Percentiles rank a stretch among this genome's conserved stretches.
Conservation (phyloP, 1,140 invertebrate genomes). For the Neodiprion virginianus region DNA sequence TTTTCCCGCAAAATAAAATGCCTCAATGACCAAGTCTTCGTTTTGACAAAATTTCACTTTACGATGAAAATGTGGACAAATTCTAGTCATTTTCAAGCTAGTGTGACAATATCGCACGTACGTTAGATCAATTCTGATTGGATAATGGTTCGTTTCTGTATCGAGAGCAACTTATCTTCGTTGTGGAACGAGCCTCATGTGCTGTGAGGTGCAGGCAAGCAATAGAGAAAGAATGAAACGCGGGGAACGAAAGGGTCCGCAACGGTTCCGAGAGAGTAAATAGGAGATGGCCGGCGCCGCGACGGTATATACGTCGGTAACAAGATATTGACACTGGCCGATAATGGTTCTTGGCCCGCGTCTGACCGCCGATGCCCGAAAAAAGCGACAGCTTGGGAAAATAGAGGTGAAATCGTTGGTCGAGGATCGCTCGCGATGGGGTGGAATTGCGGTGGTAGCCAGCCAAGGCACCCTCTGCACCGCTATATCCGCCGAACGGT, state of each 20-base stretch:
- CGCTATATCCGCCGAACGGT: background rate
- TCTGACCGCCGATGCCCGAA: constrained; percentile 38
- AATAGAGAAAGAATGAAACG: too few species aligned
- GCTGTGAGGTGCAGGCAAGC: too few species aligned
- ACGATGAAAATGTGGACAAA: too few species aligned
- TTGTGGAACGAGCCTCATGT: too few species aligned
- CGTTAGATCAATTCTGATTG: too few species aligned
- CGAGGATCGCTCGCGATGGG: background rate
- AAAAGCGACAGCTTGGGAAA: constrained; percentile 45
- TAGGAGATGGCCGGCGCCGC: constrained; percentile 44
- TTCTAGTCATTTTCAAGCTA: too few species aligned
- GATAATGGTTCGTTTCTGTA: too few species aligned
- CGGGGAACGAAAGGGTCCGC: background rate
- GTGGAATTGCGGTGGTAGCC: background rate
- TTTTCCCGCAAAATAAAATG: too few species aligned
- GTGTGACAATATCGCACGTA: too few species aligned
- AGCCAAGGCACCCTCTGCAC: background rate
- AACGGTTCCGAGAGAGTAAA: constrained; percentile 42
- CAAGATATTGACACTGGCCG: constrained; percentile 53
- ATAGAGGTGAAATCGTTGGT: constrained; percentile 46
- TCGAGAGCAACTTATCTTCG: too few species aligned
- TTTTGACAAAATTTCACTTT: too few species aligned
- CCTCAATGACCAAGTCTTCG: too few species aligned
- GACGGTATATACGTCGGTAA: constrained; percentile 44
- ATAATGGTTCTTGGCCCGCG: constrained; percentile 43